phyloP scores from a whole-genome alignment of 1,140 invertebrate genomes.

The Mycetomoellerius zeteki region DNA sequence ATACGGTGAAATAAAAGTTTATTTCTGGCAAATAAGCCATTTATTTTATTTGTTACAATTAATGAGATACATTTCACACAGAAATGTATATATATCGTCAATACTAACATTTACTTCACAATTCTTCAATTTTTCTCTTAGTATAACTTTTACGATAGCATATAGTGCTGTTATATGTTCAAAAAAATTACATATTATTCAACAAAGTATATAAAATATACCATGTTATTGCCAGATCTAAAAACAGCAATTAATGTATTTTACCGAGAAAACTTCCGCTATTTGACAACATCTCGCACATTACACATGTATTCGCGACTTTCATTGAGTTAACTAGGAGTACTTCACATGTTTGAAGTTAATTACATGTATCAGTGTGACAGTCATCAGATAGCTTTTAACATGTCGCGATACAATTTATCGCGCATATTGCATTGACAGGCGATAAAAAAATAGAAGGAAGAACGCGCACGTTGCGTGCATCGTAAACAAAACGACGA shows the following conservation, averaged over 20 bases:
- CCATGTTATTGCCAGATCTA: neutral
- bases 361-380: conserved; percentile 28
- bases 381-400: conserved; percentile 14
- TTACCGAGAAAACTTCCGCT: neutral
- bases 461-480: no score
- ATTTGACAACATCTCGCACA: neutral
- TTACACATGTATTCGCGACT: neutral
- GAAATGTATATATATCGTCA: no score
- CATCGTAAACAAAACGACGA: neutral
- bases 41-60: no score
- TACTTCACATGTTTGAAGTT: neutral
- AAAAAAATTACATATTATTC: neutral
- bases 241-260: neutral
- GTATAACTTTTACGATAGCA: neutral
- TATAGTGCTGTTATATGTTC: neutral
- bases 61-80: no score
- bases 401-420: conserved; percentile 36
- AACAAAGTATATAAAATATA: neutral
- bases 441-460: no score
- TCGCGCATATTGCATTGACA: conserved; percentile 24
- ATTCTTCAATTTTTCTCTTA: no score
- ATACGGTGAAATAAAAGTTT: no score
- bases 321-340: neutral
- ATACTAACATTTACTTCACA: no score
- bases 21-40: no score